Evolutionary conservation across 2,888 invertebrate species (phyloP), one percentile per base, ranked within the genome.

Genomic region (Penaeus monodon): DNA sequence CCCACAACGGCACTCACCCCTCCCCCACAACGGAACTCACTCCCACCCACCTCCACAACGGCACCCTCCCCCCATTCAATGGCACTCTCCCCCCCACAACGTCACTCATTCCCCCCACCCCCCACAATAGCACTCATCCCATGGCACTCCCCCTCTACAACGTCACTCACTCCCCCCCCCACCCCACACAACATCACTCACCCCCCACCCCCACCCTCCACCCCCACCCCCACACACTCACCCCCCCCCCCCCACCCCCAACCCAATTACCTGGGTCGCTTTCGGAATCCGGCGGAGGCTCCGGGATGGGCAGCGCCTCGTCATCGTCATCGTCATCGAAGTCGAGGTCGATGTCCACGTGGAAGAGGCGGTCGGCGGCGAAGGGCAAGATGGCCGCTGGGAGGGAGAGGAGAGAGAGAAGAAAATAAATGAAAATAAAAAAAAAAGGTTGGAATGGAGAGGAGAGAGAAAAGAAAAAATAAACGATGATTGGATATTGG

Each of bases 201-300:
- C 44, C 44, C 44, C 10, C 44, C 3, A 44, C 44, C 8, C 10
- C 38, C 38, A 44, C 6, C 44, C 44, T 6, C 33, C 44, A 6
- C 44, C 44, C 44, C 44, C 44, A 10, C 44, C 44, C 44, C 44
- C 10, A 2, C 38, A 38, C 44, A 44, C 7, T 7, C 38, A 44
- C 38, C 24, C 29, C 17, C 70, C 1, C 29, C 70, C 70, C n/a
- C 1, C 1, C 70, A 1, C 70, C n/a, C 70, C 0, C 70, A 14
- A 24, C n/a, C 70, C 17, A n/a, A 12, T 20, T 12, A 64, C 82
- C 85, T 22, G 82, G 49, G 20, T 89, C 86, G 22, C 85, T 82
- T n/a, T 84, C 89, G 20, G 89, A 66, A 38, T 85, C 88, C 0
- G 88, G 89, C 20, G 74, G 73, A 14, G 90, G 88, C 63, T 88